These are phyloP conservation scores for Coenonympha glycerion DNA, from an alignment of 2,888 invertebrate genomes.

Conservation along the genomic window DNA sequence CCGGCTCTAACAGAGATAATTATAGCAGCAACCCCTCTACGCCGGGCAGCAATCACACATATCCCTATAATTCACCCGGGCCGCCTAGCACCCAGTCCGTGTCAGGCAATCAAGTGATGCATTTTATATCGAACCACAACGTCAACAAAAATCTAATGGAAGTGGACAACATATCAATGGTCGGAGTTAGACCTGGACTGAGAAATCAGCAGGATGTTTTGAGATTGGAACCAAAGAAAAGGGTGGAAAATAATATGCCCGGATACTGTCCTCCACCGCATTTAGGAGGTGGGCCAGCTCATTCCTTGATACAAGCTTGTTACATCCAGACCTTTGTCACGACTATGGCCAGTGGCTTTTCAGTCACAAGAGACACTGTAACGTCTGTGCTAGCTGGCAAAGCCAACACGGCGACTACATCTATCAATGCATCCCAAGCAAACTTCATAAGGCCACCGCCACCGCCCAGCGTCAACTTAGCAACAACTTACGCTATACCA, in stretches of 20 bases:
- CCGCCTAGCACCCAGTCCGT: conserved; percentile 51
- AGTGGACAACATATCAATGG: conserved; percentile 72
- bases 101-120: conserved; percentile 67
- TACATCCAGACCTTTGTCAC: conserved; percentile 66
- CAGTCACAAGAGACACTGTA: conserved; percentile 86
- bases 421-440: conserved; percentile 79
- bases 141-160: conserved; percentile 72
- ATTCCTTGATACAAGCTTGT: conserved; percentile 60
- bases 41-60: conserved; percentile 49
- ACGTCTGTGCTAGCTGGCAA: conserved; percentile 86
- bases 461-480: conserved; percentile 60
- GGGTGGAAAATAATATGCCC: conserved; percentile 61
- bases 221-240: conserved; percentile 48
- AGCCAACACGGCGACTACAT: conserved; percentile 85
- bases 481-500: conserved; percentile 65
- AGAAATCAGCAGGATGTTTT: conserved; percentile 48
- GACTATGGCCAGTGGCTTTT: conserved; percentile 82
- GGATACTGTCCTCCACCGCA: conserved; percentile 71
- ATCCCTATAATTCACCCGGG: conserved; percentile 60
- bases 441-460: conserved; percentile 62
- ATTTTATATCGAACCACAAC: conserved; percentile 71
- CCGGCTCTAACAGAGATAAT: conserved; percentile 55
- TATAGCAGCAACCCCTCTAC: conserved; percentile 58
- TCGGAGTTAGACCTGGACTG: conserved; percentile 58
- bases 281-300: conserved; percentile 64